Conservation (phyloP, 2,888 invertebrate species). For the Mystacides longicornis region DNA sequence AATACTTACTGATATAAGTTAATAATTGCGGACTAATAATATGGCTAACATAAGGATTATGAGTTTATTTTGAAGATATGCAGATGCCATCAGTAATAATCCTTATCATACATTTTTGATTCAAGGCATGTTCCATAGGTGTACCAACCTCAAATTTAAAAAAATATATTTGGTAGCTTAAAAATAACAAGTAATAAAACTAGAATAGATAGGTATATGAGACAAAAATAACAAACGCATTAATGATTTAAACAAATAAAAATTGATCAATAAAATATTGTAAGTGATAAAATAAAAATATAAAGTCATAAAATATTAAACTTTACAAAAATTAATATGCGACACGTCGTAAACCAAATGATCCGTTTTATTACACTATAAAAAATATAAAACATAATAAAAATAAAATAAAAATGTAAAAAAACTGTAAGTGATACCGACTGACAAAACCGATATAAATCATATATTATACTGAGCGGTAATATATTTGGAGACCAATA, state of each 20-base stretch:
- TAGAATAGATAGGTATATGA: neutral
- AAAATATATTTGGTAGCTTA: no score
- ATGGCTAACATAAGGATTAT: no score
- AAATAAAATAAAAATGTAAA: neutral
- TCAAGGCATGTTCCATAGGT: no score
- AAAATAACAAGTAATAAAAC: no score
- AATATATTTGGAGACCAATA: no score
- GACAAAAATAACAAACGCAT: neutral
- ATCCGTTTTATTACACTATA: neutral
- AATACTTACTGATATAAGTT: no score
- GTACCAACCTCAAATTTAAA: no score
- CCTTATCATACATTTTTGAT: no score
- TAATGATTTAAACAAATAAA: neutral
- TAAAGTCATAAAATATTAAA: neutral
- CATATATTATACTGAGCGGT: neutral
- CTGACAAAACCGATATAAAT: neutral
- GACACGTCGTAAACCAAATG: neutral
- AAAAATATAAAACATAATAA: neutral
- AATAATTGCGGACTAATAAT: no score
- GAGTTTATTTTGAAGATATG: no score
- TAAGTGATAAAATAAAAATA: neutral
- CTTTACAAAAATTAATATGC: neutral
- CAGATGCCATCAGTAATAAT: no score
- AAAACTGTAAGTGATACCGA: neutral
- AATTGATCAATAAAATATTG: neutral